Conservation (phyloP, 2,888 invertebrate genomes). For the Carcina quercana region DNA sequence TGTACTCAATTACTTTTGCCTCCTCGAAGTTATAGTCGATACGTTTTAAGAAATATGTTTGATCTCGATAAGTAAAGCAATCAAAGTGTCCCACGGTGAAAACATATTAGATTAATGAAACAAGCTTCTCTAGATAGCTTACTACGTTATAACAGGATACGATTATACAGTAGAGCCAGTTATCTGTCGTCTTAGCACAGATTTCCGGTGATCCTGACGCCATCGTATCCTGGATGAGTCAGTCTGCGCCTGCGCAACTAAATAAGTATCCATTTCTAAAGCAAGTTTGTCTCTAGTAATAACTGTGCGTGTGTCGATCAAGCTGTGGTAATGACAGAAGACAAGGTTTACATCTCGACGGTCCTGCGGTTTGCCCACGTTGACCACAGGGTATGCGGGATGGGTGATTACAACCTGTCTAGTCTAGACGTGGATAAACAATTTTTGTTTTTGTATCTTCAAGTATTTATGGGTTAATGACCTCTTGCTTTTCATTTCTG, state of each 20-base stretch:
- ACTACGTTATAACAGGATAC: conserved; percentile 37
- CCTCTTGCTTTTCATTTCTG: no score
- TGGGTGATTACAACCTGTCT: conserved; percentile 17
- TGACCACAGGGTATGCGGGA: no score
- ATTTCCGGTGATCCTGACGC: conserved; percentile 46
- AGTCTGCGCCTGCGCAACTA: conserved; percentile 20
- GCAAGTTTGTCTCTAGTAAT: conserved; percentile 24
- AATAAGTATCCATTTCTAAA: conserved; percentile 9
- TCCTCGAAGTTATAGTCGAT: no score
- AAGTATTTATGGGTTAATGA: no score
- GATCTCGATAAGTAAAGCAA: no score
- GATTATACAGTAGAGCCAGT: conserved; percentile 28
- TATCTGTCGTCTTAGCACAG: conserved; percentile 34
- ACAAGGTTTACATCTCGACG: conserved; percentile 24
- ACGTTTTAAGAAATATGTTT: no score
- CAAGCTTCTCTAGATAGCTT: no score
- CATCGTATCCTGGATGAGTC: conserved; percentile 31
- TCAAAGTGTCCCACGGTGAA: no score
- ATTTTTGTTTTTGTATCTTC: no score
- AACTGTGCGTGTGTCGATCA: conserved; percentile 37
- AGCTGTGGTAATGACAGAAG: conserved; percentile 40
- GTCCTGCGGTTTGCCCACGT: conserved; percentile 23
- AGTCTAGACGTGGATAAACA: no score
- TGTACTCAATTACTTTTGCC: no score
- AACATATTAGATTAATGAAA: no score